Base-by-base conservation (phyloP, 2,888 invertebrate genomes). In the Cynaeus angustus region DNA sequence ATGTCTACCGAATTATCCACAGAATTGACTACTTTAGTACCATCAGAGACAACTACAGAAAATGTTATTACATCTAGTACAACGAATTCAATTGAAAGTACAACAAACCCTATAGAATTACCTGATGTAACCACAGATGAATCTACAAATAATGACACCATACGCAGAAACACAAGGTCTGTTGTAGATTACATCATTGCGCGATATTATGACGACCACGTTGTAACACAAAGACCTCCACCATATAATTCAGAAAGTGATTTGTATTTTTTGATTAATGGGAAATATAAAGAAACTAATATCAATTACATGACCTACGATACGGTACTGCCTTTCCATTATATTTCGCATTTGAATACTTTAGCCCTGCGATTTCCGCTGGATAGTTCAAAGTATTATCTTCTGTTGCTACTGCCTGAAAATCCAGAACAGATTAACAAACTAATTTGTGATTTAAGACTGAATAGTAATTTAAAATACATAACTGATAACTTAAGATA, bases 381-480 rank as follows among this genome's bases (percentile, higher is more conserved):
- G 61, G 94, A 95, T 81, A 94, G 94, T 74, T 89, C 91, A 0
- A 89, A 92, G 65, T 95, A 95, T 82, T 94, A 92, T 80, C 86
- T 95, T 43, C 86, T 95, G 61, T 89, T 95, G 48, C 83, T 95
- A 56, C 85, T 94, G 72, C 94, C 95, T 0, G 86, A 89, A 64
- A 88, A 90, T 58, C 84, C 86, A 33, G 79, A 83, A 48, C 89
- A 89, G 46, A 86, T 94, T 59, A 88, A 89, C 55, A 86, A 90
- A 21, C 85, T 94, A 65, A 87, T 92, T 12, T 87, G 89, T 28
- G 88, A 91, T 43, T 87, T 94, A 80, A 89, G 89, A 56, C 86
- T 88, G 52, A 90, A 89, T 0, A 89, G 87, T 75, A 62, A 46
- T 56, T 85, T 95, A 55, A 88, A 92, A 3, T 87, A 90, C 69